A percentile compares a stretch with the other conserved stretches of the same genome.
phyloP scores from a whole-genome alignment of 2,888 invertebrate species.

The Cotesia congregata region DNA sequence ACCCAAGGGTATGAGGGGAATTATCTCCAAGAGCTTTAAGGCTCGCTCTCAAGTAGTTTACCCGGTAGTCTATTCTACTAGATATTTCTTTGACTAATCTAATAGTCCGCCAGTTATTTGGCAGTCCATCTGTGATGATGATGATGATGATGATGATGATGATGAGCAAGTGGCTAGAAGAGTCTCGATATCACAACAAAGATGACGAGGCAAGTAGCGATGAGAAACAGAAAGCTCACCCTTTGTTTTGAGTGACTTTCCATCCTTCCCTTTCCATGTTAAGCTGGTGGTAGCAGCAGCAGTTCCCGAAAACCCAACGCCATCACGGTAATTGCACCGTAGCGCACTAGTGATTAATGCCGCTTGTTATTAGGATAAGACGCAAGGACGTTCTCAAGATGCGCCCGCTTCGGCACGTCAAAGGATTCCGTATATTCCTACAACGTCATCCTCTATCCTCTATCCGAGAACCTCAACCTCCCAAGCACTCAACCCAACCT shows the following conservation, averaged over 20 bases:
- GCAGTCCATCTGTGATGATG: not conserved
- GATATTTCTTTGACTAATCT: not conserved
- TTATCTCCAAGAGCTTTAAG: conserved; percentile 1
- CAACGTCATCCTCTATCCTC: not conserved
- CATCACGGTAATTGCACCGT: conserved; percentile 62
- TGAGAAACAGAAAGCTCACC: conserved; percentile 40
- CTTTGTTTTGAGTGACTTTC: conserved; percentile 52
- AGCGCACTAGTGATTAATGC: conserved; percentile 62
- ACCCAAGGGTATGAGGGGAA: conserved; percentile 14
- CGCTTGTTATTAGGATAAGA: conserved; percentile 62
- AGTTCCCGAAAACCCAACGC: conserved; percentile 52
- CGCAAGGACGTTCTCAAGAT: conserved; percentile 56
- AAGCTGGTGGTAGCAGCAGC: conserved; percentile 30
- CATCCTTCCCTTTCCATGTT: conserved; percentile 42
- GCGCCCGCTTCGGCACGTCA: conserved; percentile 47
- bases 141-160: too few species aligned
- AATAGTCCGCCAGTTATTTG: not conserved
- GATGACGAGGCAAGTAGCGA: conserved; percentile 17
- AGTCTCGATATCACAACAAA: not conserved
- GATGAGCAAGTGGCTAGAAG: not conserved
- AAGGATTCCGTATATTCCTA: conserved; percentile 49
- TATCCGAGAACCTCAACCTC: not conserved
- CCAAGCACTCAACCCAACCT: not conserved
- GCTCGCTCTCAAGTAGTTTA: not conserved
- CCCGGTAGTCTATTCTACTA: not conserved